These are phyloP conservation scores for Noctuana brunneofusca DNA, from an alignment of 2,888 invertebrate species.

Conservation along the genomic window DNA sequence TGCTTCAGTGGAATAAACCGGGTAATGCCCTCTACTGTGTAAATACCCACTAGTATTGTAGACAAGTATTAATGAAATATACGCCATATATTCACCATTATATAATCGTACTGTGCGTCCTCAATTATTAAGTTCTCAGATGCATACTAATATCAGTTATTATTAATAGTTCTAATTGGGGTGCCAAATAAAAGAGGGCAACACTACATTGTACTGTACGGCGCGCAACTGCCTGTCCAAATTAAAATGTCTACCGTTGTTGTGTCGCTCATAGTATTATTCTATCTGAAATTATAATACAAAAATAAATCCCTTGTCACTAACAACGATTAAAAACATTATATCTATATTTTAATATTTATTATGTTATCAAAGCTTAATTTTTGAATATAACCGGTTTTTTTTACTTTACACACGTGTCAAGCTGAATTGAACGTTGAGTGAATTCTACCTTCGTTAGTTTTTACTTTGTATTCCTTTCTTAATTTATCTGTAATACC, in stretches of 20 bases:
- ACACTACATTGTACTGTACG: constrained; percentile 34
- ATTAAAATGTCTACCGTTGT: constrained; percentile 22
- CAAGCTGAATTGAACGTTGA: too few relatives aligned
- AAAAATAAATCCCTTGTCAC: constrained; percentile 12
- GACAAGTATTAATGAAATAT: neutral
- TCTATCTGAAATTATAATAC: constrained; percentile 14
- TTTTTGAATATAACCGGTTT: too few relatives aligned
- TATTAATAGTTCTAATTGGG: constrained; percentile 41
- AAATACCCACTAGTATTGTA: neutral
- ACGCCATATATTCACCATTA: neutral
- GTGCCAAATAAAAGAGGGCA: constrained; percentile 43
- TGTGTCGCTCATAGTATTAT: constrained; percentile 1
- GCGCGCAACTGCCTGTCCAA: constrained; percentile 40
- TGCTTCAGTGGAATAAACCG: neutral
- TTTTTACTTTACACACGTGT: too few relatives aligned
- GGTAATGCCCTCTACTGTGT: neutral
- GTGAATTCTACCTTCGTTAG: too few relatives aligned
- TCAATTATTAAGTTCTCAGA: constrained; percentile 4
- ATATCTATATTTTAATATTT: too few relatives aligned
- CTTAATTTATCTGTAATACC: too few relatives aligned
- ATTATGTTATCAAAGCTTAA: too few relatives aligned
- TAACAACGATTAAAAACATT: constrained; percentile 3
- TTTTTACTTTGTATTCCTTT: too few relatives aligned
- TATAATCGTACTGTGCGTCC: neutral
- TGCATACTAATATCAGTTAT: constrained; percentile 7